Evolutionary conservation across 2,888 invertebrate genomes (phyloP).

Genomic region (Agriopis aurantiaria): DNA sequence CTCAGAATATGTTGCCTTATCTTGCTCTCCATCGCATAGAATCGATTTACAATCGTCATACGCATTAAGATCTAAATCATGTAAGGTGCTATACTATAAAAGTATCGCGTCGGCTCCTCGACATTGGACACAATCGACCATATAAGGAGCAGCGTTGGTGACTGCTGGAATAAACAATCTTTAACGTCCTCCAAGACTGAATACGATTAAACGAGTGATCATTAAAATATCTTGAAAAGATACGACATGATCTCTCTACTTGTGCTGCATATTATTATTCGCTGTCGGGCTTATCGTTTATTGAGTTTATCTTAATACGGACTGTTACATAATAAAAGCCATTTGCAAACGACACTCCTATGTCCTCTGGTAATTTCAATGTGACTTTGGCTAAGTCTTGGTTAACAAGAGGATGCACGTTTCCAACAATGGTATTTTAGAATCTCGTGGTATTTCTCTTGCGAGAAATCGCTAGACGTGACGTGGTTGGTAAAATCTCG

Average conservation of each 20-base stretch:
- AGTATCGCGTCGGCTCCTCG: conserved; percentile 61
- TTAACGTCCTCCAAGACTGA: conserved; percentile 56
- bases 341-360: conserved; percentile 25
- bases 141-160: conserved; percentile 62
- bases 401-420: conserved; percentile 51
- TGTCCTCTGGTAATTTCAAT: conserved; percentile 21
- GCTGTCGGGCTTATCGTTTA: conserved; percentile 36
- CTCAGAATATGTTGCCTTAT: conserved; percentile 49
- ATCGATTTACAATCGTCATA: conserved; percentile 56
- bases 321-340: conserved; percentile 12
- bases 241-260: conserved; percentile 41
- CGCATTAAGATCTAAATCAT: conserved; percentile 56
- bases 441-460: conserved; percentile 60
- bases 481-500: conserved; percentile 62
- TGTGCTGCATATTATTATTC: conserved; percentile 31
- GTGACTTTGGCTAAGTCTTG: conserved; percentile 34
- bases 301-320: conserved; percentile 26
- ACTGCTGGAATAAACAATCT: conserved; percentile 69
- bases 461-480: conserved; percentile 69
- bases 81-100: conserved; percentile 56
- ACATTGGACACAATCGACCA: conserved; percentile 62
- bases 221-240: conserved; percentile 66
- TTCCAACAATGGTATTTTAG: conserved; percentile 66
- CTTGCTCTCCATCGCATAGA: conserved; percentile 46
- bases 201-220: conserved; percentile 62